These are phyloP conservation scores for Sericinus montela DNA, from an alignment of 2,888 invertebrate genomes.

Conservation along the genomic window DNA sequence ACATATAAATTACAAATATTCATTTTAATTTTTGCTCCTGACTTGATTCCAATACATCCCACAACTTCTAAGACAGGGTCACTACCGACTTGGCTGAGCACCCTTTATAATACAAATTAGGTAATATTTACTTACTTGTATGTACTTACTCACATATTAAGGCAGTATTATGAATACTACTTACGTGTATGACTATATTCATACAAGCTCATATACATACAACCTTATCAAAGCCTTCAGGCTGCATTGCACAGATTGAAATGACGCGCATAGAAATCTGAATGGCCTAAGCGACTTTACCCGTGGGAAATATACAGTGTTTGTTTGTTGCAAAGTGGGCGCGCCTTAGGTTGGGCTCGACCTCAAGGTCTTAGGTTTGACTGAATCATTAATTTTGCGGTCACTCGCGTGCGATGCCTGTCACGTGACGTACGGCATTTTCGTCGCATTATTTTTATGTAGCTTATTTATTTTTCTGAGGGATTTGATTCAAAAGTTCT, in stretches of 20 bases:
- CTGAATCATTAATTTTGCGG: conserved; percentile 9
- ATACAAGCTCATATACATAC: no score
- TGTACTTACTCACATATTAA: no score
- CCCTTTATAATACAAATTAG: no score
- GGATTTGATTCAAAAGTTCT: not conserved
- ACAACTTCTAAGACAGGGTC: no score
- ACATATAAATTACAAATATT: no score
- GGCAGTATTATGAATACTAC: no score
- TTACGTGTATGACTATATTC: not conserved
- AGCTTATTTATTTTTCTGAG: conserved; percentile 9
- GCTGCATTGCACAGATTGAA: not conserved
- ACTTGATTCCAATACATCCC: no score
- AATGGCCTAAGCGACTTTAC: not conserved
- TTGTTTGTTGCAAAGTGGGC: conserved; percentile 1
- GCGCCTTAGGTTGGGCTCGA: conserved; percentile 10
- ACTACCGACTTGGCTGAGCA: no score
- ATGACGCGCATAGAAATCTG: not conserved
- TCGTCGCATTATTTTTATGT: not conserved
- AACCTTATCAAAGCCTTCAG: not conserved
- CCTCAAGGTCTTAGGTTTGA: conserved; percentile 12
- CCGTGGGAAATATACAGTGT: conserved; percentile 8
- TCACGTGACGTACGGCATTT: not conserved
- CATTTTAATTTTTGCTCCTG: no score
- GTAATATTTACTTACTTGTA: no score
- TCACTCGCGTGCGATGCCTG: not conserved